These are phyloP conservation scores for Siniperca chuatsi DNA, from an alignment of 2,113 vertebrate genomes.

Conservation along the genomic window DNA sequence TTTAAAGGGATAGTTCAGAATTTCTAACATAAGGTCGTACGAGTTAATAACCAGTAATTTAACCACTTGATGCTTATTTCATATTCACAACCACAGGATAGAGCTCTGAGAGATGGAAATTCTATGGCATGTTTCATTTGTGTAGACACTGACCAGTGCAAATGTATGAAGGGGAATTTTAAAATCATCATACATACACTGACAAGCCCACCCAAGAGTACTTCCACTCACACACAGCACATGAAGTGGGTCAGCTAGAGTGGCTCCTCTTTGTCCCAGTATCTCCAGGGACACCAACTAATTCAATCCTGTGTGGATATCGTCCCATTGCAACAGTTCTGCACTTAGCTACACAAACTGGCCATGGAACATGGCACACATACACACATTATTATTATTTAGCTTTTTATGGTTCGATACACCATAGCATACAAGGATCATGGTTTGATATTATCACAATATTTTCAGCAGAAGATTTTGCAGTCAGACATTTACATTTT, in stretches of 20 bases:
- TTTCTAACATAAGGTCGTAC: neutral
- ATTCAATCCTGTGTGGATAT: conserved; percentile 69
- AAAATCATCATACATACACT: conserved; percentile 11
- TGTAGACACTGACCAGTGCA: conserved; percentile 1
- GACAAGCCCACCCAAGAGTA: conserved; percentile 36
- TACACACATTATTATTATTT: neutral
- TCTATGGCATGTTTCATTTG: neutral
- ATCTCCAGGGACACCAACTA: conserved; percentile 64
- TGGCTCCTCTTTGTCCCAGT: conserved; percentile 47
- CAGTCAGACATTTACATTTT: neutral
- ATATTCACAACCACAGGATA: conserved; percentile 2
- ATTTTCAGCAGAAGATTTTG: neutral
- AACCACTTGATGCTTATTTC: conserved; percentile 29
- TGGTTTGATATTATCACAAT: neutral
- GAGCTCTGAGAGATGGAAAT: neutral
- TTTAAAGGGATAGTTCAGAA: neutral
- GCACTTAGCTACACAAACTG: conserved; percentile 10
- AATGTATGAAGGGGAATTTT: conserved; percentile 3
- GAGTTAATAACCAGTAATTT: neutral
- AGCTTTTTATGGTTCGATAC: neutral
- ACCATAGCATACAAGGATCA: neutral
- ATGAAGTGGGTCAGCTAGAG: conserved; percentile 70
- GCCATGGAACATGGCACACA: conserved; percentile 12
- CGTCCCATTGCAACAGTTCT: conserved; percentile 54
- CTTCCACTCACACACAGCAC: conserved; percentile 35